Evolutionary conservation across 2,888 invertebrate genomes (phyloP), one percentile per base, ranked within the genome.

Genomic region (Apotomis betuletana): DNA sequence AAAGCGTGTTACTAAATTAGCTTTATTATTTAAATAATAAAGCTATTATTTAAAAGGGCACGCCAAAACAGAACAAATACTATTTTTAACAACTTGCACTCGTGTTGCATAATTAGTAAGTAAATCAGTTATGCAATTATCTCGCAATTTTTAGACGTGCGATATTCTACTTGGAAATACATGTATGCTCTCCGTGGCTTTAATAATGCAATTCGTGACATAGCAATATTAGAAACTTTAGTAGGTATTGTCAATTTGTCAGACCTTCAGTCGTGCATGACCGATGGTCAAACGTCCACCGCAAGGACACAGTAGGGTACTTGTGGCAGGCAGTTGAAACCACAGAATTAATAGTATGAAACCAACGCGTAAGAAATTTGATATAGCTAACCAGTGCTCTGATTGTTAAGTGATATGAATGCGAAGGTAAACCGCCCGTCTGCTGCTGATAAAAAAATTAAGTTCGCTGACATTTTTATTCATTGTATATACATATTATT

Each of bases 311-410:
- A 4, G 36, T n/a, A n/a, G n/a, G n/a, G n/a, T 44, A 44, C 44
- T 3, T 5, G n/a, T 55, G 55, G 27, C 15, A 55, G 55, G 54
- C 6, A 61, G 36, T 49, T 15, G 44, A 57, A 57, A 65, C 65
- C 65, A 36, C 65, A 64, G 65, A 36, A 4, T 57, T 46, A 65
- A 65, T 65, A 64, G 64, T 55, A 64, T 55, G 65, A 55, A 55
- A 38, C 44, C 44, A 57, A 65, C 65, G 65, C 46, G 46, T 10
- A 15, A 44, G 41, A 65, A 10, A 65, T 44, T 27, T 12, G 54
- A 55, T 52, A 55, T 27, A 41, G 36, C 38, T 52, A 44, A 44
- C 27, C 55, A 27, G 27, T 27, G 46, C 38, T 58, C 55, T 44
- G 10, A 49, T 9, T 55, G 65, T 65, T 55, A 36, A 57, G 46